A percentile compares a stretch with the other conserved stretches of the same genome.
phyloP scores from a whole-genome alignment of 2,113 vertebrate genomes.

The Nibea coibor region DNA sequence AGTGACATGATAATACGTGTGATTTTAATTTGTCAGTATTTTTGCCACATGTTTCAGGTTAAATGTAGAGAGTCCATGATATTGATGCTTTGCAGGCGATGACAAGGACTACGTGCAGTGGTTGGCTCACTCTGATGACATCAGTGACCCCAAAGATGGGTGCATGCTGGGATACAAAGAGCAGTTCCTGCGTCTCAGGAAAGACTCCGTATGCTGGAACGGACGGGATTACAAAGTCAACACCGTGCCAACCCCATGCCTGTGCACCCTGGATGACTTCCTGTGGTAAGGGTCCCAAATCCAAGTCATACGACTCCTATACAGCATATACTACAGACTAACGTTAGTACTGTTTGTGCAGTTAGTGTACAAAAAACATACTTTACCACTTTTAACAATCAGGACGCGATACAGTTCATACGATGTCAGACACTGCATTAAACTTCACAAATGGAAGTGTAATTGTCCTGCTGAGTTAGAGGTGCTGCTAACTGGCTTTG shows the following conservation, averaged over 20 bases:
- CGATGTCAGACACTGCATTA: background rate
- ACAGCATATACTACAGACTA: background rate
- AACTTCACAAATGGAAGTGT: background rate
- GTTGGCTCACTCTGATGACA: conserved; percentile 93
- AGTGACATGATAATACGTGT: conserved; percentile 51
- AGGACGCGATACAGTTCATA: too few relatives aligned
- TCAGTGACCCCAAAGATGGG: conserved; percentile 89
- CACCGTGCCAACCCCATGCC: conserved; percentile 87
- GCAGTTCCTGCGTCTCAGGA: conserved; percentile 89
- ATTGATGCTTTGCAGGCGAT: conserved; percentile 75
- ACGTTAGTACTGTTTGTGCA: background rate
- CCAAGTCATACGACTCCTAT: background rate
- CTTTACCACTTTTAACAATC: background rate
- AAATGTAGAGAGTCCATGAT: background rate
- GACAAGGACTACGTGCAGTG: conserved; percentile 92
- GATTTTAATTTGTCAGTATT: background rate
- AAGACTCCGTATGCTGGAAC: conserved; percentile 92
- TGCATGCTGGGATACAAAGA: conserved; percentile 96
- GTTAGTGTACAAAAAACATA: background rate
- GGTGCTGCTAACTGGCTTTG: background rate
- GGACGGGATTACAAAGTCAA: conserved; percentile 88
- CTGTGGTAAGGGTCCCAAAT: conserved; percentile 86
- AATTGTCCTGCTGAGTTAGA: background rate
- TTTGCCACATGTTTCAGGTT: background rate
- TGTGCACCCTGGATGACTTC: conserved; percentile 93